Evolutionary conservation across 2,888 invertebrate species (phyloP).

Genomic region (Alloscopus bannaensis): DNA sequence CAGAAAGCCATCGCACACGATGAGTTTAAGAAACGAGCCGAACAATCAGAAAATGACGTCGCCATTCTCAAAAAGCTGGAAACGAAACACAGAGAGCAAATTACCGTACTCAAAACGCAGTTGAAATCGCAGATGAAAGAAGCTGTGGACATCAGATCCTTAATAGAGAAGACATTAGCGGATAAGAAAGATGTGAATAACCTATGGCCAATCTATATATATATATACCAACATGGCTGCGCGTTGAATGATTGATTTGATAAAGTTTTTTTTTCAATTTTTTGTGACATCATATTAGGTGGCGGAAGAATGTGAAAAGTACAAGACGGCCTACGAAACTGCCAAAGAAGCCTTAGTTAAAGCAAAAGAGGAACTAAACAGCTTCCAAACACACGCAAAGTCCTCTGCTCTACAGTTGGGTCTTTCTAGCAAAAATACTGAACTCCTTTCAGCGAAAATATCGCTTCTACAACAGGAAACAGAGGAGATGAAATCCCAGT

Average conservation of each 20-base stretch:
- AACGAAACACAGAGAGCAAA: conserved; percentile 69
- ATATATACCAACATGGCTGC: background rate
- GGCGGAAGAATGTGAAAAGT: conserved; percentile 64
- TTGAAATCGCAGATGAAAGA: conserved; percentile 65
- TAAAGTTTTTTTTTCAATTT: background rate
- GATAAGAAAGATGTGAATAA: conserved; percentile 67
- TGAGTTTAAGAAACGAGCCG: conserved; percentile 69
- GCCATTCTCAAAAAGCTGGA: conserved; percentile 68
- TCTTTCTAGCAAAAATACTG: conserved; percentile 64
- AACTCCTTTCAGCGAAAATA: conserved; percentile 59
- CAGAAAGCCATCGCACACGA: conserved; percentile 72
- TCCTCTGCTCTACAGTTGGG: conserved; percentile 65
- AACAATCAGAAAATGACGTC: conserved; percentile 70
- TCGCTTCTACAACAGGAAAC: conserved; percentile 61
- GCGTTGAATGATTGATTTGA: background rate
- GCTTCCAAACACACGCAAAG: conserved; percentile 56
- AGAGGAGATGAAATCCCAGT: conserved; percentile 64
- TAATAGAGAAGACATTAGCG: conserved; percentile 66
- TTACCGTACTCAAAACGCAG: conserved; percentile 64
- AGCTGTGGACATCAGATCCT: conserved; percentile 63
- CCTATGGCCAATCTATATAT: no score
- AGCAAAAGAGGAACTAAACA: conserved; percentile 67
- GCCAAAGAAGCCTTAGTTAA: conserved; percentile 66
- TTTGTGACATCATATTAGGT: conserved; percentile 52
- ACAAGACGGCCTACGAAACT: conserved; percentile 55